Percentiles rank a stretch among this genome's conserved stretches.
These are phyloP conservation scores for Coleophora deauratella DNA, from an alignment of 2,888 invertebrate species.

Conservation along the genomic window DNA sequence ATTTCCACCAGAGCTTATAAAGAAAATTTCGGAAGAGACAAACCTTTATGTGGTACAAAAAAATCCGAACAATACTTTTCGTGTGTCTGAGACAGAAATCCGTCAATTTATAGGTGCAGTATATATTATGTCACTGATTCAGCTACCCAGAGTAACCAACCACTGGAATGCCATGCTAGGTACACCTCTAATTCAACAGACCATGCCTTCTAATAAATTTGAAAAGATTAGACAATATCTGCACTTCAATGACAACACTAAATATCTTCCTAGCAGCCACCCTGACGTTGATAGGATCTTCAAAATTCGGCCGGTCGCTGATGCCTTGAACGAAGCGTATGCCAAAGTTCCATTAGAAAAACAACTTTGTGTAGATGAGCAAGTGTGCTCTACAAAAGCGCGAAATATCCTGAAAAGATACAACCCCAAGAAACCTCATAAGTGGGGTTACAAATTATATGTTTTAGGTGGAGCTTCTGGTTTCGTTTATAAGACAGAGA, in stretches of 20 bases:
- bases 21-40: neutral
- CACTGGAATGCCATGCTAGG: conserved; percentile 15
- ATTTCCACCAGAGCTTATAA: neutral
- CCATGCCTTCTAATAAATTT: conserved; percentile 19
- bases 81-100: neutral
- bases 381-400: conserved; percentile 26
- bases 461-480: conserved; percentile 27
- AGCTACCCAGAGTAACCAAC: conserved; percentile 17
- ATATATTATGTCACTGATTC: conserved; percentile 1
- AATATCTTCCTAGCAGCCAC: conserved; percentile 6
- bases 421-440: conserved; percentile 31
- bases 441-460: conserved; percentile 30
- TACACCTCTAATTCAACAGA: conserved; percentile 15
- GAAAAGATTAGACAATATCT: conserved; percentile 18
- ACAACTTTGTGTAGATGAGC: conserved; percentile 24
- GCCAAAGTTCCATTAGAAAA: conserved; percentile 15
- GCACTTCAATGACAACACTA: conserved; percentile 21
- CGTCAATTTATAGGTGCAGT: neutral
- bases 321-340: conserved; percentile 13
- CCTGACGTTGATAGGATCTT: conserved; percentile 14
- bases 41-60: neutral
- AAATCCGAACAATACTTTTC: neutral
- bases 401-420: conserved; percentile 26
- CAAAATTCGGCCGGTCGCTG: conserved; percentile 21
- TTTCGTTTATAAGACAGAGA: conserved; percentile 27